phyloP scores from a whole-genome alignment of 1,140 invertebrate species.

The Pectinophora gossypiella region DNA sequence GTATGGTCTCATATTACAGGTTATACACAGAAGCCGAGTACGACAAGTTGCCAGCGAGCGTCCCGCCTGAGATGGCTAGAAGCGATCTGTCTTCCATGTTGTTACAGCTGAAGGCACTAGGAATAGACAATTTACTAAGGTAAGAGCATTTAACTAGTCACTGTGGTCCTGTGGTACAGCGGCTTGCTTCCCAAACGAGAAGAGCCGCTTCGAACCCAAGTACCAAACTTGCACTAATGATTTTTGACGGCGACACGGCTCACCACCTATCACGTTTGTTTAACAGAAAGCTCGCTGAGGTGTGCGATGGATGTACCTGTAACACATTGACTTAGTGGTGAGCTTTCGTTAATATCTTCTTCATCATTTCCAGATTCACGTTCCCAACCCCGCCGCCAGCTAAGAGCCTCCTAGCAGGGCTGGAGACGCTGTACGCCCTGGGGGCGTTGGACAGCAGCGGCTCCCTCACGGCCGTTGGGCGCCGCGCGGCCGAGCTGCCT shows the following conservation, averaged over 20 bases:
- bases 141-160: no score
- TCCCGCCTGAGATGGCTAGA: slow-evolving; percentile 95
- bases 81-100: slow-evolving; percentile 90
- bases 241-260: no score
- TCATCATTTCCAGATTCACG: slow-evolving; percentile 82
- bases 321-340: no score
- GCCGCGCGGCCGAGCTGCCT: slow-evolving; percentile 95
- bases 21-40: slow-evolving; percentile 89
- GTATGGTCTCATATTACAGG: slow-evolving; percentile 67
- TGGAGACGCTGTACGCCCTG: slow-evolving; percentile 94
- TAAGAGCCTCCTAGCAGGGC: slow-evolving; percentile 87
- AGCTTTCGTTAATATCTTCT: no score
- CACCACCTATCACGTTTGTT: no score
- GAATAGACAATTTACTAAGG: slow-evolving; percentile 91
- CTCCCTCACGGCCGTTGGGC: slow-evolving; percentile 88
- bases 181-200: no score
- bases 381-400: slow-evolving; percentile 93
- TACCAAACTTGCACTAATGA: no score
- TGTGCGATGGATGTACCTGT: no score
- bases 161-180: no score
- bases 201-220: no score
- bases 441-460: slow-evolving; percentile 87
- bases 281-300: no score
- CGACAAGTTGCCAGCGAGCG: slow-evolving; percentile 80
- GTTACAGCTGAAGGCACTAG: slow-evolving; percentile 95